Percentiles rank a stretch among this genome's conserved stretches.
Evolutionary conservation across 2,113 vertebrate genomes (phyloP).

Genomic region (Loxodonta africana): DNA sequence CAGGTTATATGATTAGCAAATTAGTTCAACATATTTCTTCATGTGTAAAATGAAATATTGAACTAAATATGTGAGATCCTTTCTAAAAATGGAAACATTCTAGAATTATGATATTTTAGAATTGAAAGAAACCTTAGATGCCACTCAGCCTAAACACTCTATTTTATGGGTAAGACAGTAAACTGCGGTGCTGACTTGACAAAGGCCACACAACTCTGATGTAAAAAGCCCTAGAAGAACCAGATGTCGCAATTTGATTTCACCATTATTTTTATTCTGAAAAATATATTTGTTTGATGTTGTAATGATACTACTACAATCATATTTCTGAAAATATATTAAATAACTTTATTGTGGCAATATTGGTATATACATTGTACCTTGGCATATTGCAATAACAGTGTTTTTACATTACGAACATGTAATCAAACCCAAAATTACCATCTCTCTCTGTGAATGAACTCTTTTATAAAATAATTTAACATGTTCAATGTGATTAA

Average conservation of each 20-base stretch:
- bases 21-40: constrained; percentile 28
- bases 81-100: not conserved
- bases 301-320: not conserved
- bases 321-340: constrained; percentile 12
- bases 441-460: not conserved
- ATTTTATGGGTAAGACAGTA: not conserved
- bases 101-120: constrained; percentile 23
- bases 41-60: not conserved
- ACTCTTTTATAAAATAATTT: not conserved
- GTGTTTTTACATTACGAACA: not conserved
- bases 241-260: not conserved
- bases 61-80: not conserved
- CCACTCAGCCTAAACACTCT: not conserved
- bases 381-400: not conserved
- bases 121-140: not conserved
- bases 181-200: not conserved
- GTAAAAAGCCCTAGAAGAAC: constrained; percentile 3
- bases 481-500: not conserved
- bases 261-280: not conserved
- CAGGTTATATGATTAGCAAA: not conserved
- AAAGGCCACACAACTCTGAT: not conserved
- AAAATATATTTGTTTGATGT: not conserved
- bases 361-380: not conserved
- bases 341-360: not conserved
- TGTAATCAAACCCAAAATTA: not conserved